Evolutionary conservation across 2,797 vertebrate genomes (phyloP).

Genomic region (Onychomys torridus): DNA sequence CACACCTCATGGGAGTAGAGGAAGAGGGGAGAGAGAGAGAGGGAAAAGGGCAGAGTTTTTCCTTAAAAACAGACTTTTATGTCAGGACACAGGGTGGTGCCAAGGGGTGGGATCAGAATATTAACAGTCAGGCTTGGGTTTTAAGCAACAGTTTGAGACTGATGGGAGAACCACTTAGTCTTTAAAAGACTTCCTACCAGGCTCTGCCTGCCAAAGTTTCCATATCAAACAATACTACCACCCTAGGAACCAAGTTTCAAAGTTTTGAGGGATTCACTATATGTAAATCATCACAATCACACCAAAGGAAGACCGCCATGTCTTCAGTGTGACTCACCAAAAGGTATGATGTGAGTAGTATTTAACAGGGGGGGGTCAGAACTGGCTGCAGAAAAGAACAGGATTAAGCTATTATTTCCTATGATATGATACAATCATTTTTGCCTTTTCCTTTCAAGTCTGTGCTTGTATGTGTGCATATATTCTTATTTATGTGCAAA

Average conservation of each 20-base stretch:
- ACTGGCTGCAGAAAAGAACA: background rate
- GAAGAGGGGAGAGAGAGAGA: no score
- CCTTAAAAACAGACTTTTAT: no score
- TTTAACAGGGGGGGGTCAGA: background rate
- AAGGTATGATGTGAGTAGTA: background rate
- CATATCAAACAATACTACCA: background rate
- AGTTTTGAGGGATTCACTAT: background rate
- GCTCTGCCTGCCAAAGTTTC: background rate
- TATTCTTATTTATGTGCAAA: background rate
- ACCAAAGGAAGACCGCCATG: fast-evolving
- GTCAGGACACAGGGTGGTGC: no score
- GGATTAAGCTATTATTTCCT: background rate
- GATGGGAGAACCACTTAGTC: background rate
- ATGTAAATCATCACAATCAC: background rate
- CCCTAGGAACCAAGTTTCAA: background rate
- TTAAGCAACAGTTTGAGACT: background rate
- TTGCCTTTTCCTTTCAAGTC: background rate
- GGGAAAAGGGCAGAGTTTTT: no score
- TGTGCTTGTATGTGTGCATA: background rate
- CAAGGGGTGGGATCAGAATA: no score
- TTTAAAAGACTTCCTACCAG: background rate
- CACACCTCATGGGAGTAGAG: no score
- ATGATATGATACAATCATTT: background rate
- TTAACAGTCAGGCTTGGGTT: background rate
- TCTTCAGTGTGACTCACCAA: background rate